Base-by-base conservation (phyloP, 2,888 invertebrate species). In the Nomada hirtipes region DNA sequence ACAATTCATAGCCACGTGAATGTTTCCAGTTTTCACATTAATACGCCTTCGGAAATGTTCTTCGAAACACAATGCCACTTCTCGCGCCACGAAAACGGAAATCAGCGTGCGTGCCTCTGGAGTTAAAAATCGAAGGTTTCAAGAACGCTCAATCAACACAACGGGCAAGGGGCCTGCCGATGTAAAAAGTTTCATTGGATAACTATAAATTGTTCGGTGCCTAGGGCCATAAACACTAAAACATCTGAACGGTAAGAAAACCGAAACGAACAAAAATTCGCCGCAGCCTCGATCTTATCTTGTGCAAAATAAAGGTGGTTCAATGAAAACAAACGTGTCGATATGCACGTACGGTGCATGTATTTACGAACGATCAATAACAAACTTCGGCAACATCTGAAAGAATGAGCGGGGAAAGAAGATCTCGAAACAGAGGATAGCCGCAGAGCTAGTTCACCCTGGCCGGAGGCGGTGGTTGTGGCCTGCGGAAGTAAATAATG, bases 401-500 rank as follows among this genome's bases (percentile, higher is more conserved):
- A 72, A 63, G 23, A 50, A 26, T 29, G 44, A 60, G 47, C 57
- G 61, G 47, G 52, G 47, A 64, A 50, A 44, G 52, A 47, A 3
- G 44, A 36, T 53, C 3, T 60, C 15, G 15, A 50, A 59, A 20
- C 36, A 36, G 59, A 44, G 53, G 67, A 50, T 74, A 13, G 18
- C 29, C 50, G 67, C 47, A 55, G 75, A 76, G 77, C 87, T 89
- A 92, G 82, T 92, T 92, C 73, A 91, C 90, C 70, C 90, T 91
- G 78, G 90, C 90, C 68, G 86, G 88, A 61, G 89, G 82, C 59
- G 89, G 91, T 77, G 94, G 94, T 76, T 94, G 94, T 59, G 94
- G 94, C 89, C 98, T 95, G 76, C 98, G 95, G 89, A 97, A 96
- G 94, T 98, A 98, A 87, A 98, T 95, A 68, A 98, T 96, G 18